These are phyloP conservation scores for Strigamia crassipes DNA, from an alignment of 2,888 invertebrate genomes.

Conservation along the genomic window DNA sequence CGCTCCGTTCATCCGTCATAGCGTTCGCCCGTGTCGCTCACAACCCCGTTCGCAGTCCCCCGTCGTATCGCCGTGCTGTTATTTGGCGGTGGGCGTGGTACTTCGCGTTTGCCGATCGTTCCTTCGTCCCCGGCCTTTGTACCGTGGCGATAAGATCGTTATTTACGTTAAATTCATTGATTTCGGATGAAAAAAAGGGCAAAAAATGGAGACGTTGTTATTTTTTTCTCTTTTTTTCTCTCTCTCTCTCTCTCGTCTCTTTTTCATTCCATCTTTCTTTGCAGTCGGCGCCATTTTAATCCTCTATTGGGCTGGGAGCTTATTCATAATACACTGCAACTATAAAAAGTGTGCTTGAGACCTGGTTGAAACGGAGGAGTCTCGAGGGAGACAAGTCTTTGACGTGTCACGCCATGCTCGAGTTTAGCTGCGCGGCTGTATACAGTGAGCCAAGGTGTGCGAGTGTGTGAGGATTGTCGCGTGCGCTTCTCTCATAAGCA, in stretches of 20 bases:
- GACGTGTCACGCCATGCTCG: conserved; percentile 15
- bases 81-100: not conserved
- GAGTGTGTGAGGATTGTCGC: not conserved
- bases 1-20: conserved; percentile 5
- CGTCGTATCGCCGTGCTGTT: not conserved
- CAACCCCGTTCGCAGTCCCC: not conserved
- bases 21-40: not conserved
- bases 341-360: conserved; percentile 19
- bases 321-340: conserved; percentile 20
- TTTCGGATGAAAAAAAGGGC: not conserved
- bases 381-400: conserved; percentile 16
- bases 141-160: conserved; percentile 4
- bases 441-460: not conserved
- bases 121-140: not conserved
- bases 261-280: not conserved
- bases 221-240: not conserved
- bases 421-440: not conserved
- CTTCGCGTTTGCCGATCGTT: not conserved
- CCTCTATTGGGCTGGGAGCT: not conserved
- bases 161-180: conserved; percentile 15
- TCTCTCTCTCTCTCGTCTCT: not conserved
- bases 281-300: conserved; percentile 10
- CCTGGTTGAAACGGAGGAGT: conserved; percentile 4
- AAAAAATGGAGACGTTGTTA: not conserved
- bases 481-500: conserved; percentile 9